Percentiles rank a stretch among this genome's conserved stretches.
Conservation (phyloP, 2,113 vertebrate genomes). For the Platysteira castanea region DNA sequence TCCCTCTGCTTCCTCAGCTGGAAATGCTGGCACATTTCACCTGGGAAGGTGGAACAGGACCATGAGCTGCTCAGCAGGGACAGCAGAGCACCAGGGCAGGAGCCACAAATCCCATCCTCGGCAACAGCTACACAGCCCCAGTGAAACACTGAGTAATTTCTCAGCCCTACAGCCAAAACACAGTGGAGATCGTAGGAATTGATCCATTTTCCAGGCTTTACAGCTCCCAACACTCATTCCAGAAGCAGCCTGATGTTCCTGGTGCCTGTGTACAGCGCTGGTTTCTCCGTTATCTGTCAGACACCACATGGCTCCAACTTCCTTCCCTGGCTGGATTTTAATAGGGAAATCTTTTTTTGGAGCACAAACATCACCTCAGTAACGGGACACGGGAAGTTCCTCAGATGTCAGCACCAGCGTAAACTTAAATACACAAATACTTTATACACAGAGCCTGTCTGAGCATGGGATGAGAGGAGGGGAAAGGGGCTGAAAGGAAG, state of each 20-base stretch:
- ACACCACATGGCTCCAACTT: not conserved
- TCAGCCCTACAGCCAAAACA: not conserved
- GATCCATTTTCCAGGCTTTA: accelerated
- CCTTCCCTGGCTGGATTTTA: not conserved
- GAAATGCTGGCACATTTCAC: not conserved
- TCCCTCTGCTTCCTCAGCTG: not conserved
- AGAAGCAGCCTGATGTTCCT: accelerated
- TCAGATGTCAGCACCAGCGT: not conserved
- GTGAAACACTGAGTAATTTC: accelerated
- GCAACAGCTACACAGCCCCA: accelerated
- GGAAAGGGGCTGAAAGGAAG: not conserved
- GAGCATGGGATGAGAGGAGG: not conserved
- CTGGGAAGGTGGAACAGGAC: accelerated
- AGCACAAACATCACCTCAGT: not conserved
- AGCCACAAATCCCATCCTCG: not conserved
- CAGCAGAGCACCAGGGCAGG: not conserved
- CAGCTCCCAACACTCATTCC: accelerated
- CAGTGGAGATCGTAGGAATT: accelerated
- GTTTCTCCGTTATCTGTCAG: not conserved
- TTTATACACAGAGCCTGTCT: not conserved
- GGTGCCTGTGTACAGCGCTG: not conserved
- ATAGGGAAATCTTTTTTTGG: not conserved
- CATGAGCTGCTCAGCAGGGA: not conserved
- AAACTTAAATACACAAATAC: not conserved
- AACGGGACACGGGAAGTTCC: not conserved